Evolutionary conservation across 2,888 invertebrate genomes (phyloP).

Genomic region (Melanchra persicariae): DNA sequence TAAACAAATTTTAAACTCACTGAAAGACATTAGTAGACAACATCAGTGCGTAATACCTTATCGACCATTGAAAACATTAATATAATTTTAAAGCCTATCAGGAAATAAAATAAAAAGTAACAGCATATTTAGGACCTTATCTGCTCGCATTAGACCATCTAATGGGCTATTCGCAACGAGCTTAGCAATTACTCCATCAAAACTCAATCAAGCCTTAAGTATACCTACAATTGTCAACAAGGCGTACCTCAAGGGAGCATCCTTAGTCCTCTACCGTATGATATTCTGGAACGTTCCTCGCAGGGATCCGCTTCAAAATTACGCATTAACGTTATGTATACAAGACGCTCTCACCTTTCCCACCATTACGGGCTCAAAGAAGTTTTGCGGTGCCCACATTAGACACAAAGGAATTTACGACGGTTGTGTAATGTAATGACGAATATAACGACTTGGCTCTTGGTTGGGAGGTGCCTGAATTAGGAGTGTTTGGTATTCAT

Average conservation of each 20-base stretch:
- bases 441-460: conserved; percentile 58
- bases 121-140: conserved; percentile 37
- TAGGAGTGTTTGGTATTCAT: conserved; percentile 28
- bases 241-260: conserved; percentile 29
- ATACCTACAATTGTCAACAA: conserved; percentile 32
- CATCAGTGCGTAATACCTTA: conserved; percentile 1
- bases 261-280: conserved; percentile 28
- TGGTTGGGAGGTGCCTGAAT: conserved; percentile 30
- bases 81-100: conserved; percentile 46
- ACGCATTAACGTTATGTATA: conserved; percentile 62
- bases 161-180: conserved; percentile 41
- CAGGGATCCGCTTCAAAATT: conserved; percentile 58
- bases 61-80: conserved; percentile 21
- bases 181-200: conserved; percentile 49
- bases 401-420: conserved; percentile 59
- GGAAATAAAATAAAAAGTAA: conserved; percentile 50
- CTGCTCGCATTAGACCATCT: conserved; percentile 38
- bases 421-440: conserved; percentile 58
- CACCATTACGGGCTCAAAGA: conserved; percentile 53
- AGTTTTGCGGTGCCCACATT: conserved; percentile 59
- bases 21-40: background rate
- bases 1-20: background rate
- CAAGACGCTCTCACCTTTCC: conserved; percentile 64
- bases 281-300: conserved; percentile 26
- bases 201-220: conserved; percentile 45